Base-by-base conservation (phyloP, 2,797 vertebrate genomes). In the Hafferia zeledoni region DNA sequence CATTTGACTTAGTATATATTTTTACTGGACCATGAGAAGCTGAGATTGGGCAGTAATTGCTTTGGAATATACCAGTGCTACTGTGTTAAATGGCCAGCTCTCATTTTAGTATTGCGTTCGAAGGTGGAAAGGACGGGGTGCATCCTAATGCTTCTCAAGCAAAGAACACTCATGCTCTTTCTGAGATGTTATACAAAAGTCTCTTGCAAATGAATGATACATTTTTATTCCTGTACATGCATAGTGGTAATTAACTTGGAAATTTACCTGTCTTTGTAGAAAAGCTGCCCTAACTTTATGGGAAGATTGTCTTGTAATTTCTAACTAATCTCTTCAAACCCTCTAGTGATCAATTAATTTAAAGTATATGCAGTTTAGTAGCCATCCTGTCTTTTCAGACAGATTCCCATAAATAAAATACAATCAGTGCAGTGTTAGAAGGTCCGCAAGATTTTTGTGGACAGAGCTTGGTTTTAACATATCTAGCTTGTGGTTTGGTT, bases 391-490 rank as follows among this genome's bases (percentile, higher is more conserved):
- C 44, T 25, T 69, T 82, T 67, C 81, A 64, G 43, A 28, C 87
- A 82, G 14, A 50, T 92, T 95, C 56, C 60, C 28, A 52, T 92
- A 88, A 94, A 81, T 83, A 86, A 91, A 88, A 83, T 74, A 35
- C 17, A 59, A 79, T 88, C 93, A 93, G 87, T 91, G 90, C 91
- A 82, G 53, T 43, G 31, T 91, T 67, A 95, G 49, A 69, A 43
- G 33, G 44, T 80, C 71, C 25, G 11, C 11, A 6, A 78, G 60
- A 49, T 46, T 43, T 76, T 75, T 19, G 11, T 64, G 82, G 70
- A 25, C 49, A 53, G 68, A 90, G 75, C 59, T 93, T 91, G 46
- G 33, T 75, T 93, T 83, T 82, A 82, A 53, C 16, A 5, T 77
- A 2, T 31, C 61, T 83, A 16, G 53, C 61, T 59, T 79, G 70